phyloP scores from a whole-genome alignment of 1,140 invertebrate species.

The Zophobas morio region DNA sequence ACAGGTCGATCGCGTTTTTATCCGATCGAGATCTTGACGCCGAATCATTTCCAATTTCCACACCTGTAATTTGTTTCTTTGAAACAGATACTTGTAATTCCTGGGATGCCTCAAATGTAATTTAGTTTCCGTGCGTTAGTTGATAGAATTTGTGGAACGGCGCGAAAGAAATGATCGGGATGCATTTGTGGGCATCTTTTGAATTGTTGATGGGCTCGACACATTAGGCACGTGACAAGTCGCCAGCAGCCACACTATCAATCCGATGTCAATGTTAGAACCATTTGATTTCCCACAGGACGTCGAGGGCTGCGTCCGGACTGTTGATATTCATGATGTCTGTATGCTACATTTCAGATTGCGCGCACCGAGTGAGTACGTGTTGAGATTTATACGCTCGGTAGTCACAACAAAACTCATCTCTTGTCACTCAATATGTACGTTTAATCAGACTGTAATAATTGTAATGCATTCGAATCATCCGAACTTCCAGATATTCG shows the following conservation, averaged over 20 bases:
- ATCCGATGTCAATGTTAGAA: conserved; percentile 55
- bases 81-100: conserved; percentile 33
- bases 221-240: conserved; percentile 45
- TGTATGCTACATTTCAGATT: conserved; percentile 44
- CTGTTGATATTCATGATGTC: conserved; percentile 56
- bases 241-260: conserved; percentile 50
- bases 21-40: conserved; percentile 12
- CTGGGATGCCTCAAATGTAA: conserved; percentile 23
- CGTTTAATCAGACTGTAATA: conserved; percentile 34
- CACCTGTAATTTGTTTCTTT: conserved; percentile 45
- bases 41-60: conserved; percentile 42
- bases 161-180: conserved; percentile 38
- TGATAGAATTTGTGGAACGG: conserved; percentile 27
- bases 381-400: conserved; percentile 30
- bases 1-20: conserved; percentile 28
- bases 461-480: conserved; percentile 38
- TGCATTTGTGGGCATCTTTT: conserved; percentile 37
- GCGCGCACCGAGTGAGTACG: conserved; percentile 22
- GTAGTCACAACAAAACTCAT: conserved; percentile 39
- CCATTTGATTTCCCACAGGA: conserved; percentile 58
- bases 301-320: conserved; percentile 36
- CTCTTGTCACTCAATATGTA: conserved; percentile 40
- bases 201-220: conserved; percentile 32
- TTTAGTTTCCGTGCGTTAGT: conserved; percentile 32
- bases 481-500: conserved; percentile 21